A percentile compares a stretch with the other conserved stretches of the same genome.
Evolutionary conservation across 2,113 vertebrate genomes (phyloP).

Genomic region (Misgurnus mizolepis): DNA sequence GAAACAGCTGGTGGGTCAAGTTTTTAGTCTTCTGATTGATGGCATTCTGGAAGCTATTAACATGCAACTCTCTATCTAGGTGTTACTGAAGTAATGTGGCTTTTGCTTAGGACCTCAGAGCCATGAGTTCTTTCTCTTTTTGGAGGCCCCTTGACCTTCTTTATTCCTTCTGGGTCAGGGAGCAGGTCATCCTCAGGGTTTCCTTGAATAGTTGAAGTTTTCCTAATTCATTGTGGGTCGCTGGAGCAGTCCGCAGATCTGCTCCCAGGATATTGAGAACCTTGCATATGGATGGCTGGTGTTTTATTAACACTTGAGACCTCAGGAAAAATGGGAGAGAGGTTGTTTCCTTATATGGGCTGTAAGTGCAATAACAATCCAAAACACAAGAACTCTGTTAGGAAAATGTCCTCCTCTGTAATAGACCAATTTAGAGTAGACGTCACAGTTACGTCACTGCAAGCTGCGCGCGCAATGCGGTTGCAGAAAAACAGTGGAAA

Average conservation of each 20-base stretch:
- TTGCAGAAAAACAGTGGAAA: too few relatives aligned
- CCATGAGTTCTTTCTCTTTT: slow-evolving; percentile 19
- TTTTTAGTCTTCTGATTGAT: not conserved
- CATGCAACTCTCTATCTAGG: not conserved
- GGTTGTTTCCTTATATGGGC: not conserved
- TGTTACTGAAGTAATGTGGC: slow-evolving; percentile 5
- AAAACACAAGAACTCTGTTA: not conserved
- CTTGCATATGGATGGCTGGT: slow-evolving; percentile 5
- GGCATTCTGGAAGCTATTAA: not conserved
- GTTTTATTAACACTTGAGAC: slow-evolving; percentile 29
- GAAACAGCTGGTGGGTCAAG: too few relatives aligned
- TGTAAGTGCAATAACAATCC: not conserved
- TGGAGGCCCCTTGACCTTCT: slow-evolving; percentile 60
- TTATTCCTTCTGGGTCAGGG: slow-evolving; percentile 67
- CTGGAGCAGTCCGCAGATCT: slow-evolving; percentile 49
- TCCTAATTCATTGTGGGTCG: slow-evolving; percentile 58
- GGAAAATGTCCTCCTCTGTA: not conserved
- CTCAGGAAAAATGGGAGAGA: not conserved
- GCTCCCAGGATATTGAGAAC: slow-evolving; percentile 22
- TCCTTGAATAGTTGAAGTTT: slow-evolving; percentile 55
- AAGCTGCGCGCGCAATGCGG: too few relatives aligned
- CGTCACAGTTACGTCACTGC: too few relatives aligned
- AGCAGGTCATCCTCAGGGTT: slow-evolving; percentile 53
- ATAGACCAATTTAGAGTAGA: too few relatives aligned
- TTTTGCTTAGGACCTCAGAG: not conserved